Evolutionary conservation across 2,888 invertebrate genomes (phyloP).

Genomic region (Acanthosepion esculentum): DNA sequence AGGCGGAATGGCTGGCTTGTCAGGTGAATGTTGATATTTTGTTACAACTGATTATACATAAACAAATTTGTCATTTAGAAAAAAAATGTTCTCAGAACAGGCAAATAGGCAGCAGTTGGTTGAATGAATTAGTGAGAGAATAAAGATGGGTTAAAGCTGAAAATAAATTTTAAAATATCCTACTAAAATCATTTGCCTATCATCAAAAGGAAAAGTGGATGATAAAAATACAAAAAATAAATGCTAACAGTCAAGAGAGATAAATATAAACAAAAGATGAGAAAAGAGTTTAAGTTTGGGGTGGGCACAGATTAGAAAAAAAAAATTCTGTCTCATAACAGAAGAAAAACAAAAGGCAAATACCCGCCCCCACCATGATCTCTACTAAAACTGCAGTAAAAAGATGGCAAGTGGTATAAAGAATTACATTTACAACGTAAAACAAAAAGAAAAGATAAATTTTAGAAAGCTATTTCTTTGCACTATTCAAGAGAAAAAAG

Average conservation of each 20-base stretch:
- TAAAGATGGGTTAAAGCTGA: neutral
- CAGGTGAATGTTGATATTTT: conserved; percentile 33
- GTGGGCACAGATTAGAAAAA: no score
- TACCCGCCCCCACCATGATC: no score
- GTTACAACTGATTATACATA: neutral
- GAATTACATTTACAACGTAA: no score
- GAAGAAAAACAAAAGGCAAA: no score
- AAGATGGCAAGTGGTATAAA: no score
- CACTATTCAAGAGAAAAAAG: no score
- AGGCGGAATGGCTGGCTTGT: neutral
- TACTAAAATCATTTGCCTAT: neutral
- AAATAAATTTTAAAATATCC: neutral
- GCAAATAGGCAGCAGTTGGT: neutral
- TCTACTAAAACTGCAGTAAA: no score
- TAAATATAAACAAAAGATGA: neutral
- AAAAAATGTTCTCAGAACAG: neutral
- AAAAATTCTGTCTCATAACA: no score
- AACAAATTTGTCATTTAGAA: neutral
- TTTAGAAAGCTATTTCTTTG: no score
- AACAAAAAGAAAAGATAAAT: no score
- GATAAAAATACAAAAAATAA: neutral
- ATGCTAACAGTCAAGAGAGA: neutral
- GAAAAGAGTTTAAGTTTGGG: neutral
- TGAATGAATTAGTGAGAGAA: neutral
- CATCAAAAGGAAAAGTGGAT: neutral